A percentile compares a stretch with the other conserved stretches of the same genome.
phyloP scores from a whole-genome alignment of 2,113 vertebrate species.

The Archocentrus centrarchus region DNA sequence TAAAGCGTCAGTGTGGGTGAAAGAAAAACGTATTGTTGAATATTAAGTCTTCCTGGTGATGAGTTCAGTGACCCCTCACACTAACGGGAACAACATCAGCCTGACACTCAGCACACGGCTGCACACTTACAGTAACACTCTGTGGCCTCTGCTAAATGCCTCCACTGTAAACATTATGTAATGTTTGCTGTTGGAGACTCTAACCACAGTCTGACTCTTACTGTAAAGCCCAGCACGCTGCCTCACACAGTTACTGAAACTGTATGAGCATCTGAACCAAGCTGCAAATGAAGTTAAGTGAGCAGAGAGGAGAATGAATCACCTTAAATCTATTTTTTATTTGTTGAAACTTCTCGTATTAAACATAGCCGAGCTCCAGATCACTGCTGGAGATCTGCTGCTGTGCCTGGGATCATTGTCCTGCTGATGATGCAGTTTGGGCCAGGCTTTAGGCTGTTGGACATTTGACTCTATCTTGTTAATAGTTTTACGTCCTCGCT shows the following conservation, averaged over 20 bases:
- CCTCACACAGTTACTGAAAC: no score
- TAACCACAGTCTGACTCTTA: not conserved
- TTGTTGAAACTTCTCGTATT: not conserved
- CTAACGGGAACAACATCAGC: not conserved
- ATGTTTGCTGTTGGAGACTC: not conserved
- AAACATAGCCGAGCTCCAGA: not conserved
- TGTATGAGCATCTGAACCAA: not conserved
- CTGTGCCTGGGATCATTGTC: no score
- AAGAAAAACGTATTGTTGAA: not conserved
- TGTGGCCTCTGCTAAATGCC: slow-evolving; percentile 4
- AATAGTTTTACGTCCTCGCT: no score
- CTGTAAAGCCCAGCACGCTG: not conserved
- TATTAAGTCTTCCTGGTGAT: not conserved
- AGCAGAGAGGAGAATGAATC: not conserved
- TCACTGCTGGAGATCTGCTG: no score
- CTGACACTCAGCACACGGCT: not conserved
- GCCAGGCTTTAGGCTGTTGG: no score
- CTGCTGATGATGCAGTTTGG: no score
- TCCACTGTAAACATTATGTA: not conserved
- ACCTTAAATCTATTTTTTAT: not conserved
- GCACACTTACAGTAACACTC: slow-evolving; percentile 4
- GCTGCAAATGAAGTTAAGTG: not conserved
- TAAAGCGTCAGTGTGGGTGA: not conserved
- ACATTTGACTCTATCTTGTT: no score
- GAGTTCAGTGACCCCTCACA: not conserved